These are phyloP conservation scores for Microtus montanus DNA, from an alignment of 2,113 vertebrate genomes.

Conservation along the genomic window DNA sequence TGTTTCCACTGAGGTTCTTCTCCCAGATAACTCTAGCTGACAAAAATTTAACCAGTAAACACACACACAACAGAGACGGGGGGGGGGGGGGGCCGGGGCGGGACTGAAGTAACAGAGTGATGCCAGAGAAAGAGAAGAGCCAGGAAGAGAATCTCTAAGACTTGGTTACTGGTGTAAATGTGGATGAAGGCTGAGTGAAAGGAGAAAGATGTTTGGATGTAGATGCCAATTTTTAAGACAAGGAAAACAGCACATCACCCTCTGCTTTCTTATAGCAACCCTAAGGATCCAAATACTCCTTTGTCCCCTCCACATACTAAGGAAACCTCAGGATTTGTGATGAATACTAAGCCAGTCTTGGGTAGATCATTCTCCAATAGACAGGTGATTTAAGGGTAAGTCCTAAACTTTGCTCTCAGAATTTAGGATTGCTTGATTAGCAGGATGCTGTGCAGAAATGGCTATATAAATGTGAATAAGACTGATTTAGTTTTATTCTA, in stretches of 20 bases:
- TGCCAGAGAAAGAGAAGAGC: not conserved
- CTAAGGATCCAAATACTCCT: fast-evolving
- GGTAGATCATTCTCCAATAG: not conserved
- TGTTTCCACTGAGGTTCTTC: not conserved
- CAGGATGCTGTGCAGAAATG: not conserved
- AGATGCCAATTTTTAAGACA: not conserved
- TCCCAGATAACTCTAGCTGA: not conserved
- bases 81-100: no score
- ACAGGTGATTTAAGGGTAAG: not conserved
- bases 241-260: not conserved
- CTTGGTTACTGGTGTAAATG: not conserved
- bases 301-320: not conserved
- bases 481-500: not conserved
- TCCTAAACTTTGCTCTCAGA: not conserved
- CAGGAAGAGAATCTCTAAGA: not conserved
- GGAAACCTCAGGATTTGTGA: not conserved
- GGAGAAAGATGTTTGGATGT: not conserved
- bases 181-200: not conserved
- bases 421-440: not conserved
- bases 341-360: not conserved
- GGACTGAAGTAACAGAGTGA: not conserved
- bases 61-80: no score
- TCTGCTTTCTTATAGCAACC: no score
- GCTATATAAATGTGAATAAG: fast-evolving
- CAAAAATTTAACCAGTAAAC: not conserved